phyloP scores from a whole-genome alignment of 2,113 vertebrate genomes.

The Smithornis capensis region DNA sequence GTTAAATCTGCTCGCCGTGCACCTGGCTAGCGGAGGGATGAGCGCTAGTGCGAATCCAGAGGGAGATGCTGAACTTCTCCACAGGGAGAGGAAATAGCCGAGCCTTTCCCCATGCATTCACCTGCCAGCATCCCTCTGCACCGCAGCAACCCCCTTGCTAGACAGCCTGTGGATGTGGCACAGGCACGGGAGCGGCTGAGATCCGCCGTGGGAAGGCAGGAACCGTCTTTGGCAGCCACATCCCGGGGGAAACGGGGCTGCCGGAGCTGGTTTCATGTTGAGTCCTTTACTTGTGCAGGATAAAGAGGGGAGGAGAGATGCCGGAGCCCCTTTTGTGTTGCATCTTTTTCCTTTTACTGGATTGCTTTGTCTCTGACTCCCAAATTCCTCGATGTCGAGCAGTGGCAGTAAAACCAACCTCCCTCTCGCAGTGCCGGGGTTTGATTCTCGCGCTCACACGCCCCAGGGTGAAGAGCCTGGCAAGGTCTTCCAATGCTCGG shows the following conservation, averaged over 20 bases:
- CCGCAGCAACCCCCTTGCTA: not conserved
- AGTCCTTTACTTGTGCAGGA: not conserved
- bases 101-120: not conserved
- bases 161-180: not conserved
- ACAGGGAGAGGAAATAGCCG: not conserved
- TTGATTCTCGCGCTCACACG: not conserved
- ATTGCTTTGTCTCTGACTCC: constrained; percentile 20
- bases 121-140: not conserved
- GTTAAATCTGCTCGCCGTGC: not conserved
- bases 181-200: not conserved
- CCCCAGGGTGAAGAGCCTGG: not conserved
- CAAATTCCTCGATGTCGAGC: not conserved
- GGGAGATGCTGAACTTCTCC: constrained; percentile 27
- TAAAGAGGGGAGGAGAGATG: not conserved
- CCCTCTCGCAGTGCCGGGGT: not conserved
- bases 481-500: rapidly evolving
- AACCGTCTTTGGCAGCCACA: not conserved
- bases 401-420: not conserved
- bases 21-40: not conserved
- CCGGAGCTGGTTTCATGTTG: not conserved
- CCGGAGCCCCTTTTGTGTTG: not conserved
- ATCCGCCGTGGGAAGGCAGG: not conserved
- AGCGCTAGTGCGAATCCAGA: not conserved
- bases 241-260: not conserved
- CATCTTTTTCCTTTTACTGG: not conserved